Evolutionary conservation across 2,888 invertebrate genomes (phyloP), one percentile per base, ranked within the genome.

Genomic region (Halictus ligatus): DNA sequence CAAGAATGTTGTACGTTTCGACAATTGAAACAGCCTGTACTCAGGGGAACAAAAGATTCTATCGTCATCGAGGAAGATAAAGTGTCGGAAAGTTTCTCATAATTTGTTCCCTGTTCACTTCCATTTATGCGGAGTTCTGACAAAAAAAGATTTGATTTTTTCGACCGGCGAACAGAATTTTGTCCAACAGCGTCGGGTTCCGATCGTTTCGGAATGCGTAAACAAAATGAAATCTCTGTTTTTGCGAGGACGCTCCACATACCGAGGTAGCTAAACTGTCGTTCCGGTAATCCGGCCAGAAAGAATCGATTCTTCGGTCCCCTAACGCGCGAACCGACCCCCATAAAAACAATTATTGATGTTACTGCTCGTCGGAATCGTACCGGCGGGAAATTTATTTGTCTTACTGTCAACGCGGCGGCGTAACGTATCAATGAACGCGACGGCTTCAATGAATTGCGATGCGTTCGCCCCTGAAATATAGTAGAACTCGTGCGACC

Each of bases 401-500:
- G 40, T 69, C 77, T 54, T 54, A 25, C 6, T 40, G 77, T 71
- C 69, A 69, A 43, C 54, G 40, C 29, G 54, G 10, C 58, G 69
- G 25, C 77, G 50, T 77, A 77, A 50, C 69, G 40, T 77, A 69
- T 54, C 69, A 77, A 77, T 77, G 77, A 50, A 69, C 69, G 77
- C 50, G 25, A 25, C 54, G 54, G n/a, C 25, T 15, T 71, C 18
- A 78, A 78, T 71, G 69, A 50, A 50, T 74, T 29, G 73, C 73
- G 73, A 74, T 21, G 73, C 73, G 73, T 21, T 35, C 50, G 69
- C 8, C 69, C 21, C 69, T 69, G 40, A 69, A 69, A 69, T 43
- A 69, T 69, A 3, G 67, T 67, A 18, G 35, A 35, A 35, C 18
- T 35, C 67, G 67, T 4, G 0, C 69, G 40, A 21, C 21, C 10